A percentile compares a stretch with the other conserved stretches of the same genome.
Evolutionary conservation across 2,113 vertebrate species (phyloP).

Genomic region (Coptodon bakossiorum): DNA sequence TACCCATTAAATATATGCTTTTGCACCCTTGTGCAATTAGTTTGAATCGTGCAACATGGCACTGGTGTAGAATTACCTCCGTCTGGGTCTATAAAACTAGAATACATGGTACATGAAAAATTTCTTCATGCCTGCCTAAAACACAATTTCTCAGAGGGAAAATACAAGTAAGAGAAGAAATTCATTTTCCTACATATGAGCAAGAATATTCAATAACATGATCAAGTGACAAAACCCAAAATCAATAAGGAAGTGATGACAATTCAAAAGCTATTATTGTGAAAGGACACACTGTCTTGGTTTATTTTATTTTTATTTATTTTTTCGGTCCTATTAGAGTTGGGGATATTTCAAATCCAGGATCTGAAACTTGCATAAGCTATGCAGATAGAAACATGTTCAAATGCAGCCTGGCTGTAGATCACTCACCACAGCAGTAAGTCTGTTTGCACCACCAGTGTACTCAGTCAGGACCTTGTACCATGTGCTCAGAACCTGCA

Average conservation of each 20-base stretch:
- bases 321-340: not conserved
- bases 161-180: not conserved
- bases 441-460: conserved; percentile 42
- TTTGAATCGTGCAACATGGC: not conserved
- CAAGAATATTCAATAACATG: not conserved
- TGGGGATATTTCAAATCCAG: not conserved
- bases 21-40: not conserved
- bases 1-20: not conserved
- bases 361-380: not conserved
- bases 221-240: not conserved
- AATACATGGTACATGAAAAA: not conserved
- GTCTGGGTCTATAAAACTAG: not conserved
- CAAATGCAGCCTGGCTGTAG: not conserved
- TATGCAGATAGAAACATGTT: not conserved
- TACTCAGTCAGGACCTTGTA: conserved; percentile 29
- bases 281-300: not conserved
- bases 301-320: not conserved
- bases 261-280: not conserved
- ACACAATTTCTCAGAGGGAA: not conserved
- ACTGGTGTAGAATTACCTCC: not conserved
- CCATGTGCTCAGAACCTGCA: conserved; percentile 47
- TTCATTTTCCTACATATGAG: not conserved
- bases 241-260: not conserved
- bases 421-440: conserved; percentile 58
- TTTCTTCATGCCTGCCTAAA: not conserved